Evolutionary conservation across 2,888 invertebrate species (phyloP), one percentile per base, ranked within the genome.

Genomic region (Dryocosmus kuriphilus): DNA sequence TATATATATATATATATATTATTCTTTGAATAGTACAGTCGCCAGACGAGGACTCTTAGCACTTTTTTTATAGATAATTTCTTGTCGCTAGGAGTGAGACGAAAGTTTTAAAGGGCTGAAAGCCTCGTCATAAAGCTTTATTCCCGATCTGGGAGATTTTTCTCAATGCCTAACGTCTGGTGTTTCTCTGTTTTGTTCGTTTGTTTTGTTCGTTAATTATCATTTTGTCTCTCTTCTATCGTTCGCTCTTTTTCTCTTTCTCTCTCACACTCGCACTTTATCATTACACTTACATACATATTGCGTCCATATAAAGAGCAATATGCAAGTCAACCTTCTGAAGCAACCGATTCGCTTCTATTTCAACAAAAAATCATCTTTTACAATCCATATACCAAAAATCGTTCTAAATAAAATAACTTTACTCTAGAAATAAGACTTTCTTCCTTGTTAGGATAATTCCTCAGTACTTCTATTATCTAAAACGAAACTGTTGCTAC

Each of bases 21-120:
- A 85, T 78, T 81, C 86, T 86, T 87, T 84, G 85, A 86, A 86
- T 85, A 87, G 85, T 84, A 83, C 83, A 83, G 80, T 81, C 80
- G 83, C 79, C 83, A 76, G 79, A 79, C 78, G 80, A 77, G 78
- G 75, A 80, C 74, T 65, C 78, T 82, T 80, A 78, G 81, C 82
- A 80, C 83, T 78, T 76, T 74, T n/a, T 71, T 71, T n/a, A n/a
- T 55, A 55, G 51, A 71, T 51, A 71, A 71, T 30, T 67, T 71
- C 71, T 71, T 71, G 32, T 51, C n/a, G 65, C 71, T 55, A 32
- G 6, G 81, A 77, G 75, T 79, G 61, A 79, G 81, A 81, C 81
- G 83, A 83, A 82, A 81, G 82, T 84, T 77, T 14, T 84, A 85
- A 83, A 83, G 81, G 85, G 83, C 82, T 83, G 83, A 83, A 79